Evolutionary conservation across 2,888 invertebrate genomes (phyloP).

Genomic region (Amblyjoppa proteus): DNA sequence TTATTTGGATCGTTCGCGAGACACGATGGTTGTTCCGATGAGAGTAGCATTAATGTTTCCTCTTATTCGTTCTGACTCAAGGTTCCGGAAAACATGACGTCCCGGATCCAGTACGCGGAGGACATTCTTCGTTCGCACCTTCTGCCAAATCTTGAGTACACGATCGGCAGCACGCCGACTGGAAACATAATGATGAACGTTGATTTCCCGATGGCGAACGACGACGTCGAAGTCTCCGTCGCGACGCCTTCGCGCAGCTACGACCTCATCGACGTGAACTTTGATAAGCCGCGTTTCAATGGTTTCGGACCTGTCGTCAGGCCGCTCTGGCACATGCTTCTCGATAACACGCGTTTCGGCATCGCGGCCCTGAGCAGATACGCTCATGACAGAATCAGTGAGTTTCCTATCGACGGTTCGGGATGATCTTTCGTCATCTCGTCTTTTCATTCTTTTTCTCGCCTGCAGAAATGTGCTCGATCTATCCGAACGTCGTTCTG

Average conservation of each 20-base stretch:
- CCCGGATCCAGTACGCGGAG: slow-evolving; percentile 54
- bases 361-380: slow-evolving; percentile 66
- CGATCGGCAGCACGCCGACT: slow-evolving; percentile 70
- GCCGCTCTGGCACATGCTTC: slow-evolving; percentile 63
- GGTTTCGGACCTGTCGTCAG: slow-evolving; percentile 67
- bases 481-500: slow-evolving; percentile 73
- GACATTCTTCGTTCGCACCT: slow-evolving; percentile 67
- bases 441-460: not conserved
- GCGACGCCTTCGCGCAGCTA: slow-evolving; percentile 76
- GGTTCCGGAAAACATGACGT: slow-evolving; percentile 69
- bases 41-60: not conserved
- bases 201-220: slow-evolving; percentile 74
- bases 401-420: slow-evolving; percentile 1
- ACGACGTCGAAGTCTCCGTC: slow-evolving; percentile 75
- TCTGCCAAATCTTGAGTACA: slow-evolving; percentile 69
- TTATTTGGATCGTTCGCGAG: not conserved
- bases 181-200: slow-evolving; percentile 73
- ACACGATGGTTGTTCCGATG: not conserved
- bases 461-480: slow-evolving; percentile 78
- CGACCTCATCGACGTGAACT: slow-evolving; percentile 74
- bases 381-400: slow-evolving; percentile 57
- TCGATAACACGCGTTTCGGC: slow-evolving; percentile 77
- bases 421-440: not conserved
- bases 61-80: slow-evolving; percentile 30
- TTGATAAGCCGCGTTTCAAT: slow-evolving; percentile 59